Evolutionary conservation across 2,113 vertebrate genomes (phyloP), one percentile per base, ranked within the genome.

Genomic region (Cheirogaleus medius): DNA sequence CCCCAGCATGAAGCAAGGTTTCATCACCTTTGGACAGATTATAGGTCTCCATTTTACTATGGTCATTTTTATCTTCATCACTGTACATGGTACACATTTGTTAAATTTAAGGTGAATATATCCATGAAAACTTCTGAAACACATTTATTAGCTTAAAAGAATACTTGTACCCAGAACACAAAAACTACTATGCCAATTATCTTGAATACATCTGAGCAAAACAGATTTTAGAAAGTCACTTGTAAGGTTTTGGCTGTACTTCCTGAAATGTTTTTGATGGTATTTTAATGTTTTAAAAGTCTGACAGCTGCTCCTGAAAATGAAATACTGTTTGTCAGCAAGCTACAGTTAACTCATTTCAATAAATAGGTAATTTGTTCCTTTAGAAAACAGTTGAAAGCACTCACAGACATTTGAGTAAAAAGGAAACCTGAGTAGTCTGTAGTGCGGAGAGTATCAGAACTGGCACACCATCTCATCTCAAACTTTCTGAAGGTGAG

Each of bases 281-380:
- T 27, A 25, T 97, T 97, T 95, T 96, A 97, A 97, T 93, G 81
- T 97, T 97, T 97, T 95, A 91, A 92, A 96, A 97, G 93, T 98
- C 97, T 94, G 96, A 97, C 97, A 96, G 90, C 94, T 97, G 94
- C 78, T 96, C 34, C 83, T 95, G 88, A 97, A 96, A 95, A 96
- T 96, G 88, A 98, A 97, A 94, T 97, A 71, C 87, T 96, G 66
- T 97, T 97, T 98, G 97, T 97, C 97, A 97, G 95, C 88, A 97
- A 97, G 97, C 95, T 96, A 92, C 54, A 94, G 90, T 88, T 97
- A 97, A 95, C 85, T 97, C 86, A 87, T 96, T 96, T 96, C 93
- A 97, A 94, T 96, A 97, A 97, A 96, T 84, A 97, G 88, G 94
- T 93, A 92, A 97, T 93, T 95, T 95, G 44, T 97, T 97, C 74